phyloP scores from a whole-genome alignment of 1,140 invertebrate genomes.

The Chironomus striatipennis region DNA sequence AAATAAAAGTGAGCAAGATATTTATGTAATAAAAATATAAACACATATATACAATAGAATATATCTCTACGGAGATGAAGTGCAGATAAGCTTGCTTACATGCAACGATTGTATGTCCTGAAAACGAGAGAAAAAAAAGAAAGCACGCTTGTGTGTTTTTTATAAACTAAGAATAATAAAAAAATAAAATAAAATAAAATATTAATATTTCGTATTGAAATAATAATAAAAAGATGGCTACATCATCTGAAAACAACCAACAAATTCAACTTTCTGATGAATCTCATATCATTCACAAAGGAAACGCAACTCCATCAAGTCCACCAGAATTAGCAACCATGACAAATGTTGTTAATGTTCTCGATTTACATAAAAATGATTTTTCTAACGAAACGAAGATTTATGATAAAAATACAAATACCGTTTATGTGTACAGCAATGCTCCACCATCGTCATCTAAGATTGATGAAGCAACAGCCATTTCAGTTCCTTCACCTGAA shows the following conservation, averaged over 20 bases:
- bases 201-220: not conserved
- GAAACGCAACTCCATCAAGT: constrained; percentile 42
- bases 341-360: constrained; percentile 56
- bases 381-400: constrained; percentile 33
- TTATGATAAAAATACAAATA: constrained; percentile 36
- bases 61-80: no score
- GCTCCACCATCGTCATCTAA: constrained; percentile 31
- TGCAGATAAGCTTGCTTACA: no score
- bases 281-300: not conserved
- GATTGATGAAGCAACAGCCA: constrained; percentile 34
- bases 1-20: no score
- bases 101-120: no score
- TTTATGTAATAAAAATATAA: no score
- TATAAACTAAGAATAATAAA: no score
- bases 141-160: no score
- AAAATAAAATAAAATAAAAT: no score
- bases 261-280: not conserved
- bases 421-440: constrained; percentile 39
- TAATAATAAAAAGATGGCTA: not conserved
- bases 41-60: no score
- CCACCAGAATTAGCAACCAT: constrained; percentile 65
- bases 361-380: constrained; percentile 51
- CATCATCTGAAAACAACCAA: constrained; percentile 3
- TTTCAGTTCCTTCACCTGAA: constrained; percentile 36
- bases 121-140: no score